Evolutionary conservation across 2,888 invertebrate genomes (phyloP).

Genomic region (Nasonovia ribisnigri): DNA sequence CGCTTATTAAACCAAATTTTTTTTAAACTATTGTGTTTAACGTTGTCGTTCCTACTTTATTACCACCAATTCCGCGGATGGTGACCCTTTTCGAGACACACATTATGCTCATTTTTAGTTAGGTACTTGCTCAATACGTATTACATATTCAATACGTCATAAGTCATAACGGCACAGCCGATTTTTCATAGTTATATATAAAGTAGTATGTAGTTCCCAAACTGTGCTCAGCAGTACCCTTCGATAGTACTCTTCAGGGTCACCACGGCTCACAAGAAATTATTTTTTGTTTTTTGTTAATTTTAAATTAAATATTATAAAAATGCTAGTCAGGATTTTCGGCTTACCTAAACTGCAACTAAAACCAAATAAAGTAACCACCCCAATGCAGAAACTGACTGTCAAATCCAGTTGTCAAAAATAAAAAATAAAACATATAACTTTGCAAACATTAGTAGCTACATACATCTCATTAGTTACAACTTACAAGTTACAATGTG

Average conservation of each 20-base stretch:
- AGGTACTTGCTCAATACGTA: neutral
- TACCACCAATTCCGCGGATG: too few species aligned
- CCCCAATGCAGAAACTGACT: neutral
- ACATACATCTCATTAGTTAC: neutral
- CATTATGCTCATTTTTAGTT: neutral
- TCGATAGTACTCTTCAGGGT: too few species aligned
- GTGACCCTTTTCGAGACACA: neutral
- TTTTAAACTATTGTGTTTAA: too few species aligned
- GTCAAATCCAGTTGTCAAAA: constrained; percentile 1
- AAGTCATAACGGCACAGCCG: neutral
- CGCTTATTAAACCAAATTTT: neutral
- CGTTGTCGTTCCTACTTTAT: too few species aligned
- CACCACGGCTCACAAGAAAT: too few species aligned
- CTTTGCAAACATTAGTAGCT: neutral
- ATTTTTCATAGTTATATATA: neutral
- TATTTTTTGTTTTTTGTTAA: too few species aligned
- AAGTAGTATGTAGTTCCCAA: neutral
- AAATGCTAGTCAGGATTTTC: constrained; percentile 29
- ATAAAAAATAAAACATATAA: constrained; percentile 11
- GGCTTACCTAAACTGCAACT: neutral
- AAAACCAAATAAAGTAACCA: constrained; percentile 38
- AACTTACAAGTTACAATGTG: too few species aligned
- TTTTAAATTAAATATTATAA: neutral
- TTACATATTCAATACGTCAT: neutral
- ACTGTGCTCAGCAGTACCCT: too few species aligned